A percentile compares a stretch with the other conserved stretches of the same genome.
These are phyloP conservation scores for Drosophila sordidula DNA, from an alignment of 2,888 invertebrate genomes.

Conservation along the genomic window DNA sequence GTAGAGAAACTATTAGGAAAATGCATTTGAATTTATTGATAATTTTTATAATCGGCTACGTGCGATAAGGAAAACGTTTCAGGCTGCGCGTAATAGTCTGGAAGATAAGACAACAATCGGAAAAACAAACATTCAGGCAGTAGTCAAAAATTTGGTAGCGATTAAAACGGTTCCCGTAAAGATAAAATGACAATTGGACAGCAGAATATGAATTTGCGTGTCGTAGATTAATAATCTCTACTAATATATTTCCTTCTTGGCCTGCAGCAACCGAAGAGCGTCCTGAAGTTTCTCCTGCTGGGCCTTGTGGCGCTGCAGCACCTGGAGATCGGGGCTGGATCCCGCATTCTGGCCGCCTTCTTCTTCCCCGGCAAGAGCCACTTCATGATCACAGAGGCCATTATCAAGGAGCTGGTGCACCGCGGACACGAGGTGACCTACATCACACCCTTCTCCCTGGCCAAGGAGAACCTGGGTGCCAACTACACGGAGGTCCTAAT, in stretches of 20 bases:
- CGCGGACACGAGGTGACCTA: constrained; percentile 85
- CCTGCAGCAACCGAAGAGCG: constrained; percentile 30
- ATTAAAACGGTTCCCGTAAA: background rate
- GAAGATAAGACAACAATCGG: background rate
- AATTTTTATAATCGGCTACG: too few species aligned
- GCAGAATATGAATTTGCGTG: background rate
- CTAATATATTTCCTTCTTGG: constrained; percentile 4
- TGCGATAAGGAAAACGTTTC: background rate
- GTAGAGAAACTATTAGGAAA: background rate
- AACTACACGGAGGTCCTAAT: constrained; percentile 78
- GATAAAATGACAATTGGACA: background rate
- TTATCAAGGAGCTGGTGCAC: constrained; percentile 83
- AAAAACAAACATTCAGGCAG: background rate
- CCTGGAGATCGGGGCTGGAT: constrained; percentile 43
- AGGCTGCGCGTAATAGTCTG: background rate
- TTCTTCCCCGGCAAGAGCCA: constrained; percentile 85
- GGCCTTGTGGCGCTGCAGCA: constrained; percentile 56
- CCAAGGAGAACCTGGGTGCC: constrained; percentile 61
- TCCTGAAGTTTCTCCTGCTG: constrained; percentile 31
- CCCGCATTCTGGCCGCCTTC: constrained; percentile 85
- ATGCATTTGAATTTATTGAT: background rate
- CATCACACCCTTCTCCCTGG: constrained; percentile 70
- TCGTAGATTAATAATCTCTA: too few species aligned
- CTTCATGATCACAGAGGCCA: constrained; percentile 84
- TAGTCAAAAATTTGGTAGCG: background rate